Evolutionary conservation across 1,140 invertebrate species (phyloP).

Genomic region (Trinorchestia longiramus): DNA sequence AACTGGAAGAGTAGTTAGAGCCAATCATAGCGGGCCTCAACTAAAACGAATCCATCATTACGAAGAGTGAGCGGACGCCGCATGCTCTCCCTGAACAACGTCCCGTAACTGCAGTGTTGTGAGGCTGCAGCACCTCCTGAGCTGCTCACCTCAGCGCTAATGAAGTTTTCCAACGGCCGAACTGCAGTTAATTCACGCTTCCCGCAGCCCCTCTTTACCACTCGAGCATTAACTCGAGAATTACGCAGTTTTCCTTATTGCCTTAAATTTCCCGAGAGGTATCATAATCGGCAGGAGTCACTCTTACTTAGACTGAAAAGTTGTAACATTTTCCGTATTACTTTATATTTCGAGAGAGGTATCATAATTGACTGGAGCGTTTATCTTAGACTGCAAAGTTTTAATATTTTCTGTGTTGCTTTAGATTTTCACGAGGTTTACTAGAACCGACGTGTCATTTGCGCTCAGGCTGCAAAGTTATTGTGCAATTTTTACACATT

Average conservation of each 20-base stretch:
- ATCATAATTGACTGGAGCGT: background rate
- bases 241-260: background rate
- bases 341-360: background rate
- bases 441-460: too few species aligned
- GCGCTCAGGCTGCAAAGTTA: background rate
- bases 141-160: background rate
- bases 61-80: background rate
- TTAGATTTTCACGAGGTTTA: too few species aligned
- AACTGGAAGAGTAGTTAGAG: background rate
- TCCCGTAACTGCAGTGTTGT: background rate
- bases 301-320: too few species aligned
- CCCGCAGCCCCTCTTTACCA: background rate
- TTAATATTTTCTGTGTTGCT: too few species aligned
- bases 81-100: background rate
- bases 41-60: background rate
- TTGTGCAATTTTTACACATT: background rate
- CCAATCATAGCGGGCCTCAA: background rate
- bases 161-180: background rate
- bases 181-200: background rate
- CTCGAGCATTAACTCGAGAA: background rate
- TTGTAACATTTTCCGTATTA: too few species aligned
- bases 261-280: background rate
- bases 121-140: too few species aligned
- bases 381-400: background rate
- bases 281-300: background rate